phyloP scores from a whole-genome alignment of 1,140 invertebrate genomes.

The Temnothorax curvispinosus region DNA sequence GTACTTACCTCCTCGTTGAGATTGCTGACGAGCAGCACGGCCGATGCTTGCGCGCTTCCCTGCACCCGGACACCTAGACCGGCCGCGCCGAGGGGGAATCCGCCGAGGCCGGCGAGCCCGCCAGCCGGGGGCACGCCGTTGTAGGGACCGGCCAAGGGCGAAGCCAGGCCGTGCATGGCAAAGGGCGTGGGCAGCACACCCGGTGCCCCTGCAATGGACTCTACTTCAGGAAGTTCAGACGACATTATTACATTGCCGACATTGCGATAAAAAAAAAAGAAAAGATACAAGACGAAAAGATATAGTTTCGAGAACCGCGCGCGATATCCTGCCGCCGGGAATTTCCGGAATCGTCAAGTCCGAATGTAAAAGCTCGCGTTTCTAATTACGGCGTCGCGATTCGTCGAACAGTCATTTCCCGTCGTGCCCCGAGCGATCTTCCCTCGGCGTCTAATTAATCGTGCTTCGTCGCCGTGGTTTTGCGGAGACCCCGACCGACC shows the following conservation, averaged over 20 bases:
- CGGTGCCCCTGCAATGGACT: constrained; percentile 89
- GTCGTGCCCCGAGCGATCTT: background rate
- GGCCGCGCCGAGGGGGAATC: constrained; percentile 89
- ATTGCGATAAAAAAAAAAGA: background rate
- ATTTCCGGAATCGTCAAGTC: background rate
- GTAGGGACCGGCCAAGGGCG: constrained; percentile 90
- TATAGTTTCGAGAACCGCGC: background rate
- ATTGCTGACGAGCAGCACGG: constrained; percentile 95
- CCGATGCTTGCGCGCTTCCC: constrained; percentile 90
- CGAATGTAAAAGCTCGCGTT: background rate
- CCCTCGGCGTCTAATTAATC: background rate
- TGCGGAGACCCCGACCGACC: background rate
- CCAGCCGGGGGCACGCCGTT: constrained; percentile 89
- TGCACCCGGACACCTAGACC: constrained; percentile 87
- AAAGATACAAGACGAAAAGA: background rate
- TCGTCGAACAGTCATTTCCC: background rate
- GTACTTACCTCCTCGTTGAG: constrained; percentile 95
- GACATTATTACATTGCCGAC: constrained; percentile 65
- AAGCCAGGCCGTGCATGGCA: constrained; percentile 90
- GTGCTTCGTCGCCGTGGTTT: background rate
- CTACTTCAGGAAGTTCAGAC: constrained; percentile 83
- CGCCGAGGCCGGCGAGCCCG: constrained; percentile 90
- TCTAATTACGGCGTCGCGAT: background rate
- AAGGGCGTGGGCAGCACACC: constrained; percentile 94
- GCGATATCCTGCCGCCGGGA: background rate